Evolutionary conservation across 2,888 invertebrate species (phyloP).

Genomic region (Hipparchia semele): DNA sequence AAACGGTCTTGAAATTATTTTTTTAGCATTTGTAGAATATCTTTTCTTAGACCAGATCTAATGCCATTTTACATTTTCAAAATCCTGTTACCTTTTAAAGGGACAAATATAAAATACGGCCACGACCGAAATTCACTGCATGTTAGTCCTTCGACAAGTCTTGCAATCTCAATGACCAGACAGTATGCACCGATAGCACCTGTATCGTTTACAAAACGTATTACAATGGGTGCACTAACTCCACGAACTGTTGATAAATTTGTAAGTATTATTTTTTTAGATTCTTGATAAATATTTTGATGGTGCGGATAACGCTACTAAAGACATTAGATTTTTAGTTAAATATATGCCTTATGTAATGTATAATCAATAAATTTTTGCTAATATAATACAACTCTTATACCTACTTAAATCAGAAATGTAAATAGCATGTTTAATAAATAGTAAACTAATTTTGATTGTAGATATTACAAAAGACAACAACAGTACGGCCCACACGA

Average conservation of each 20-base stretch:
- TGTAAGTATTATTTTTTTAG: slow-evolving; percentile 48
- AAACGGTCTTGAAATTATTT: not conserved
- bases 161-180: slow-evolving; percentile 53
- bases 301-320: not conserved
- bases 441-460: slow-evolving; percentile 18
- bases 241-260: slow-evolving; percentile 48
- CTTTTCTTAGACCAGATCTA: not conserved
- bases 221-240: slow-evolving; percentile 51
- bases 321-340: not conserved
- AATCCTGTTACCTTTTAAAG: slow-evolving; percentile 19
- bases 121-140: slow-evolving; percentile 51
- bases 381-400: not conserved
- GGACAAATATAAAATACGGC: slow-evolving; percentile 32
- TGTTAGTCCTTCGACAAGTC: slow-evolving; percentile 68
- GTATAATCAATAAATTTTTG: not conserved
- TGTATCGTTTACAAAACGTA: slow-evolving; percentile 60
- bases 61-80: not conserved
- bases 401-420: not conserved
- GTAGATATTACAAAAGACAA: slow-evolving; percentile 40
- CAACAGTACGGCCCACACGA: slow-evolving; percentile 46
- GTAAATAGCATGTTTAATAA: too few species aligned
- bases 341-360: not conserved
- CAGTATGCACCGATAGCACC: slow-evolving; percentile 70
- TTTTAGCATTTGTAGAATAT: not conserved
- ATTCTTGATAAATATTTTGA: not conserved